Evolutionary conservation across 2,113 vertebrate genomes (phyloP), one percentile per base, ranked within the genome.

Genomic region (Capreolus pygargus): DNA sequence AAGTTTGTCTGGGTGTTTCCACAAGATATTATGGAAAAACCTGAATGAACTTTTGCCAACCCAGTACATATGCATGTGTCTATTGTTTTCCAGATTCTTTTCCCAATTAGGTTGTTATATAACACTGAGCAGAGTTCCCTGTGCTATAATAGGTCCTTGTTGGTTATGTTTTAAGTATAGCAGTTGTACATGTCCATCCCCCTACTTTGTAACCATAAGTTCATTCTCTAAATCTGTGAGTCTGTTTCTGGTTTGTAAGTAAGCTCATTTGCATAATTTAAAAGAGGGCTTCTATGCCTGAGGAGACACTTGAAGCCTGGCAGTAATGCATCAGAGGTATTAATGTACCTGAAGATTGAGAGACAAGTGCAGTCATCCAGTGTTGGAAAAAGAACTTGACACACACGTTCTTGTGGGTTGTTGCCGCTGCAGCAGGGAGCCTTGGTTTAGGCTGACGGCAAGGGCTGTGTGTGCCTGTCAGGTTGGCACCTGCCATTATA

Each of bases 341-440:
- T 70, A 33, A 67, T 52, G 67, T 25, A 21, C 45, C 2, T 78
- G 92, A 50, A 94, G 61, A 43, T 2, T n/a, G 55, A 83, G 27
- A 79, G 55, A 10, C 7, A 27, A 45, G 54, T 28, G 28, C 54
- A 89, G 58, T 83, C n/a, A 7, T 10, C 14, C 36, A 43, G 15
- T 11, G 7, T 8, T 33, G 67, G 86, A 19, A 39, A 39, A 39
- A 21, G 13, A 45, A 60, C 15, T 23, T 60, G 36, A 17, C 19
- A 14, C 2, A 7, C n/a, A 6, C 1, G 0, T 47, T 67, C 67
- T 27, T 19, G 6, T 6, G 13, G 3, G 23, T 30, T 25, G 2
- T 6, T 16, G 86, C 21, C 28, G 57, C 50, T 23, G 39, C 45
- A 12, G 3, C 39, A 4, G 25, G 70, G 45, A 50, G 36, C 19